Percentiles rank a stretch among this genome's conserved stretches.
These are phyloP conservation scores for Spinibarbus caldwelli DNA, from an alignment of 2,797 vertebrate genomes.

Conservation along the genomic window DNA sequence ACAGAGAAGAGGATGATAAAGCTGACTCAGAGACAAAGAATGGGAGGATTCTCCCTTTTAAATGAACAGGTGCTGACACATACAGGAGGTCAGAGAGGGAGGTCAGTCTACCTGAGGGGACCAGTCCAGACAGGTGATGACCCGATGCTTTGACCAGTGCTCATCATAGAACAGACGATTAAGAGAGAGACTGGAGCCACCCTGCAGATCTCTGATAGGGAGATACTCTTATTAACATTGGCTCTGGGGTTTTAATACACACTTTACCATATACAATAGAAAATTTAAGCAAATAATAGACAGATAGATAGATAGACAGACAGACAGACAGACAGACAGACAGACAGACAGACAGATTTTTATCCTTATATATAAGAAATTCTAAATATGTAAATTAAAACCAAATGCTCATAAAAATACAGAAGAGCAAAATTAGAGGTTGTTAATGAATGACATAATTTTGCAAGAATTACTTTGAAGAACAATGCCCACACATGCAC, in stretches of 20 bases:
- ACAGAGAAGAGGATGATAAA: not conserved
- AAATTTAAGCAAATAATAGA: not conserved
- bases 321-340: too few relatives aligned
- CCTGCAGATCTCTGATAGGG: constrained; percentile 75
- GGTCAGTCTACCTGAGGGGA: constrained; percentile 88
- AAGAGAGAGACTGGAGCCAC: constrained; percentile 91
- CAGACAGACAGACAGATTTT: too few relatives aligned
- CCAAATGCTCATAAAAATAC: not conserved
- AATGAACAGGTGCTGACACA: constrained; percentile 45
- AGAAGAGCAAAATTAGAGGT: constrained; percentile 45
- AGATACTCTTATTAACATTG: not conserved
- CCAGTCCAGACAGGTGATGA: constrained; percentile 97
- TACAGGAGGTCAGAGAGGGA: constrained; percentile 42
- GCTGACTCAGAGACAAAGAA: constrained; percentile 2
- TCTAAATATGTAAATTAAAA: constrained; percentile 1
- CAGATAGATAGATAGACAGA: too few relatives aligned
- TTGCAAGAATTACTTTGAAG: constrained; percentile 68
- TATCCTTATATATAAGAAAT: not conserved
- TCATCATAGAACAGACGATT: constrained; percentile 94
- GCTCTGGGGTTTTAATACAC: not conserved
- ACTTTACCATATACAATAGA: not conserved
- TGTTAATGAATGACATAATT: constrained; percentile 68
- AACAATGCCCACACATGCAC: constrained; percentile 62
- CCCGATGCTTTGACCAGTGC: constrained; percentile 96
- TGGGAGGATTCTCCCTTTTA: constrained; percentile 25